Conservation (phyloP, 2,797 vertebrate genomes). For the Xiphophorus birchmanni region DNA sequence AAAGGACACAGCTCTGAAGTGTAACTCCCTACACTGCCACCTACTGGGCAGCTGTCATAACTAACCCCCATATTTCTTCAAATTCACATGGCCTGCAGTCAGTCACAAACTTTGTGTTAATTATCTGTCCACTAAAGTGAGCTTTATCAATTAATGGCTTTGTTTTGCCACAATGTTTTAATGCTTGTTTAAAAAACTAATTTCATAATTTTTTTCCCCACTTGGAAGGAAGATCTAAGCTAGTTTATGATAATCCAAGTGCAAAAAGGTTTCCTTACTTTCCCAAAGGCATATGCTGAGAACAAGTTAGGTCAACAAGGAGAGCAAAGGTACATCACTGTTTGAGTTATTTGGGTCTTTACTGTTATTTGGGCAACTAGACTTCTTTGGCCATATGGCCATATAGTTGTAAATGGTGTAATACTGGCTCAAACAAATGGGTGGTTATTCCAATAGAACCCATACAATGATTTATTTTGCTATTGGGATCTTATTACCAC, state of each 20-base stretch:
- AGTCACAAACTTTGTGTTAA: not conserved
- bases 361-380: slow-evolving; percentile 11
- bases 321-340: slow-evolving; percentile 14
- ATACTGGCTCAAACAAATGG: slow-evolving; percentile 36
- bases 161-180: not conserved
- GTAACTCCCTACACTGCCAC: not conserved
- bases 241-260: not conserved
- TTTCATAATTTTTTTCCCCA: not conserved
- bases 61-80: not conserved
- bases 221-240: not conserved
- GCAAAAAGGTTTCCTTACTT: not conserved
- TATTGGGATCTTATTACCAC: slow-evolving; percentile 10
- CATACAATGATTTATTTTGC: slow-evolving; percentile 25
- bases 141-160: not conserved
- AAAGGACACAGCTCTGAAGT: not conserved
- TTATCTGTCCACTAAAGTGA: not conserved
- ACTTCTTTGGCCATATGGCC: slow-evolving; percentile 22
- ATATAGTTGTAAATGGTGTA: slow-evolving; percentile 23
- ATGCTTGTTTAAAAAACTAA: not conserved
- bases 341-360: not conserved
- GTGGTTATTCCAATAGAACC: slow-evolving; percentile 11
- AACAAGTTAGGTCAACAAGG: not conserved
- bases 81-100: not conserved
- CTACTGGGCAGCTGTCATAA: not conserved
- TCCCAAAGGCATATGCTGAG: not conserved